A percentile compares a stretch with the other conserved stretches of the same genome.
Conservation (phyloP, 2,888 invertebrate species). For the Digitonthophagus gazella region DNA sequence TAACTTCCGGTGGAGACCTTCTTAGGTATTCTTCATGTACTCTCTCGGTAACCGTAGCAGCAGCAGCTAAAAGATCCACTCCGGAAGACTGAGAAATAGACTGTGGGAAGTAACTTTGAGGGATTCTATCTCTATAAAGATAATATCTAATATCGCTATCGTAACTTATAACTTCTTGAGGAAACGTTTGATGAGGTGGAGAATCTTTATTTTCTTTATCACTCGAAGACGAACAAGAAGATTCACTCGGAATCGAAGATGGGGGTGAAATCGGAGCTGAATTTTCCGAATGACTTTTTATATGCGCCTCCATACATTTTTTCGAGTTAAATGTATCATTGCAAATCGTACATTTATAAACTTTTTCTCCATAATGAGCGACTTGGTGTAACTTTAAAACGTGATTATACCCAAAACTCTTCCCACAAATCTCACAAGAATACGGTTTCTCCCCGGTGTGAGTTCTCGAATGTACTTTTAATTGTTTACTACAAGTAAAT, state of each 20-base stretch:
- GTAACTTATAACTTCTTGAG: conserved; percentile 40
- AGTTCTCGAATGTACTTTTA: conserved; percentile 87
- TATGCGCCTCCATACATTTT: conserved; percentile 88
- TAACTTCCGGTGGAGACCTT: conserved; percentile 35
- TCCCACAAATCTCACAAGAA: conserved; percentile 86
- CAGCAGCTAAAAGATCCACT: conserved; percentile 49
- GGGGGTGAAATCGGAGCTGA: conserved; percentile 38
- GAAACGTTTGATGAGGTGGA: conserved; percentile 33
- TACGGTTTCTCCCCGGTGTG: conserved; percentile 91
- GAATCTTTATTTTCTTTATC: conserved; percentile 56
- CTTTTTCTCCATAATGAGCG: conserved; percentile 88
- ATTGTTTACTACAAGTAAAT: conserved; percentile 88
- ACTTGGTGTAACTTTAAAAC: conserved; percentile 82
- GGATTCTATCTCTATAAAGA: conserved; percentile 42
- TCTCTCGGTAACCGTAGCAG: conserved; percentile 51
- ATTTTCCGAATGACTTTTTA: conserved; percentile 70
- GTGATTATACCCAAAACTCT: conserved; percentile 89
- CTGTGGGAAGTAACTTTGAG: conserved; percentile 30
- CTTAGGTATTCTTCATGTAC: conserved; percentile 43
- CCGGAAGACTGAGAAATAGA: conserved; percentile 42
- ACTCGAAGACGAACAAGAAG: conserved; percentile 48
- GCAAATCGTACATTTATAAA: conserved; percentile 89
- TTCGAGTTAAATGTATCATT: conserved; percentile 88
- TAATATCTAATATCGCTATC: conserved; percentile 46
- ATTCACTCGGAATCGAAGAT: conserved; percentile 45